phyloP scores from a whole-genome alignment of 1,140 invertebrate species.

The Heliothis subflexa region DNA sequence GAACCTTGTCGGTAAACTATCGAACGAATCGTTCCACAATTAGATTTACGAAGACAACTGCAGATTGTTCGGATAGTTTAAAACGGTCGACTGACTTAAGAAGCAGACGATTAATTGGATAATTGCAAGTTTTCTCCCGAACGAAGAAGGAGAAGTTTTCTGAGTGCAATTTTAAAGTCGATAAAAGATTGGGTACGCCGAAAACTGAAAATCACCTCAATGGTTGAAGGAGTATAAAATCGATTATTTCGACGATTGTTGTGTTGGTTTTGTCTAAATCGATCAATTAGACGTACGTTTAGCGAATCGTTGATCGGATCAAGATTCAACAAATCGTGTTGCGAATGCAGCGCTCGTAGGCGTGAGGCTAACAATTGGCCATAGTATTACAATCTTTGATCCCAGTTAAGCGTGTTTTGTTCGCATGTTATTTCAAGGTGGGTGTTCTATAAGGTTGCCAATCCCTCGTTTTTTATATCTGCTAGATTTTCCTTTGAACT shows the following conservation, averaged over 20 bases:
- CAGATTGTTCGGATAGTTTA: conserved; percentile 1
- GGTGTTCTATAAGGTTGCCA: conserved; percentile 16
- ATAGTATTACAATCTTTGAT: conserved; percentile 25
- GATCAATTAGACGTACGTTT: neutral
- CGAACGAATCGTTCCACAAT: conserved; percentile 23
- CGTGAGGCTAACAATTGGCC: neutral
- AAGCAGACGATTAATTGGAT: conserved; percentile 1
- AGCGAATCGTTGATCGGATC: neutral
- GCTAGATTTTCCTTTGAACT: neutral
- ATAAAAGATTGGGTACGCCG: too few relatives aligned
- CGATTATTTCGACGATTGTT: neutral
- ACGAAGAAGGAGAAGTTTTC: too few relatives aligned
- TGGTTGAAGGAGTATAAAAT: neutral
- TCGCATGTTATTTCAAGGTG: conserved; percentile 12
- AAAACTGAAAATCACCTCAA: too few relatives aligned
- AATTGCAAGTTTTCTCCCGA: neutral
- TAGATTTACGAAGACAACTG: conserved; percentile 3
- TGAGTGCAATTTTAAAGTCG: neutral
- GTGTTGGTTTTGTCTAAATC: neutral
- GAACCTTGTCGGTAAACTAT: conserved; percentile 21
- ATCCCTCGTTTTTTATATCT: neutral
- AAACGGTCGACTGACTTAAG: neutral
- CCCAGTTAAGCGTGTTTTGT: conserved; percentile 9
- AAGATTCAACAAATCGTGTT: neutral
- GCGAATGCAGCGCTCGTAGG: conserved; percentile 2